Evolutionary conservation across 92 coral and sea anemone species (phyloP), one percentile per base, ranked within the genome.

Genomic region (Desmophyllum pertusum): DNA sequence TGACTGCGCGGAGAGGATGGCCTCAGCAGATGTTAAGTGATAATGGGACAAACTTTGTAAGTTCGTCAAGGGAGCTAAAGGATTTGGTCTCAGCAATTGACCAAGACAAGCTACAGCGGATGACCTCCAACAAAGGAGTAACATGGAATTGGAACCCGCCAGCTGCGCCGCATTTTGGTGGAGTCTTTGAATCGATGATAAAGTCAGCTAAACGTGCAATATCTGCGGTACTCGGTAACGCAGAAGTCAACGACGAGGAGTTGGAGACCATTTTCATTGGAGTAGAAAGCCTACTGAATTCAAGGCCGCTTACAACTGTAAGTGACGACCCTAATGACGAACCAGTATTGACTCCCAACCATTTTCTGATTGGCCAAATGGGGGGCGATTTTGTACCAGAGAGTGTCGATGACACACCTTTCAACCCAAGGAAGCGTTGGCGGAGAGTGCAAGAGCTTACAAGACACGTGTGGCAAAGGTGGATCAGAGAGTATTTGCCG

Each of bases 71-170:
- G 7, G 88, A 83, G 40, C 10, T 88, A n/a, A 70, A 65, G 65
- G 79, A 88, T 1, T 63, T 74, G 25, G 88, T 88, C 25, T 17
- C 45, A n/a, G 35, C 76, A n/a, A 79, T 89, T 43, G 89, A 89
- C 82, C 86, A 81, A 48, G 78, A 70, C 78, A 70, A 71, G 77
- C 27, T 89, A 25, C 65, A 89, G 69, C 37, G 79, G 45, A 59
- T 72, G 73, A 90, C 94, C 6, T 84, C 89, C 27, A 91, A 85
- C 39, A 80, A 68, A 33, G 94, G 84, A 4, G 53, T 91, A 10
- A 68, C 51, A n/a, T 90, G 91, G 87, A 81, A 73, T 27, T 90
- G 88, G 85, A 87, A 90, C 27, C 91, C 91, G 66, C 91, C 89
- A 33, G 78, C 41, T 18, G 75, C 70, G 37, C 94, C 91, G 6